These are phyloP conservation scores for Dichetophora obliterata DNA, from an alignment of 2,888 invertebrate species.

Conservation along the genomic window DNA sequence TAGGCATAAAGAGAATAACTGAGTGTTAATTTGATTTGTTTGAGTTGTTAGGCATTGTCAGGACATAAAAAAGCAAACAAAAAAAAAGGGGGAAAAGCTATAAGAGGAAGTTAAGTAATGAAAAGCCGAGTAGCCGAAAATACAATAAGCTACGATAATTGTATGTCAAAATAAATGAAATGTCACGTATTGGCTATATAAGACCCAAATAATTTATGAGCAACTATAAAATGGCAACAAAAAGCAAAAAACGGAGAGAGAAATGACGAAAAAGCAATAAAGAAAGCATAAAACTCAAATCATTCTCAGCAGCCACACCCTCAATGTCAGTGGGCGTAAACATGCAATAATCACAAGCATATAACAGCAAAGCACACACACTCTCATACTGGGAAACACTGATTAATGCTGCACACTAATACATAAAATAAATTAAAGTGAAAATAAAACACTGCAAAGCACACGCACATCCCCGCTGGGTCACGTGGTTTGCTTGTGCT, in stretches of 20 bases:
- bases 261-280: background rate
- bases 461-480: too few relatives aligned
- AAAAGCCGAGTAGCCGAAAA: background rate
- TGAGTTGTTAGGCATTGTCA: background rate
- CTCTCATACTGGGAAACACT: background rate
- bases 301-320: background rate
- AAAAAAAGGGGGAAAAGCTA: background rate
- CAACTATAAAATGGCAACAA: background rate
- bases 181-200: constrained; percentile 19
- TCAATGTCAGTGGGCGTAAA: background rate
- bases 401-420: background rate
- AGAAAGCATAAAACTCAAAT: constrained; percentile 15
- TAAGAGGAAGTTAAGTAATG: too few relatives aligned
- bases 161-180: constrained; percentile 21
- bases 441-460: too few relatives aligned
- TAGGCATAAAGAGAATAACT: background rate
- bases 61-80: background rate
- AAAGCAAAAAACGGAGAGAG: background rate
- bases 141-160: background rate
- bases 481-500: too few relatives aligned
- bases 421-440: background rate
- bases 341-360: background rate
- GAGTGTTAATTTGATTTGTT: background rate
- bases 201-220: constrained; percentile 27
- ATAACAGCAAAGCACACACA: background rate